Base-by-base conservation (phyloP, 2,113 vertebrate genomes). In the Urocitellus parryii region DNA sequence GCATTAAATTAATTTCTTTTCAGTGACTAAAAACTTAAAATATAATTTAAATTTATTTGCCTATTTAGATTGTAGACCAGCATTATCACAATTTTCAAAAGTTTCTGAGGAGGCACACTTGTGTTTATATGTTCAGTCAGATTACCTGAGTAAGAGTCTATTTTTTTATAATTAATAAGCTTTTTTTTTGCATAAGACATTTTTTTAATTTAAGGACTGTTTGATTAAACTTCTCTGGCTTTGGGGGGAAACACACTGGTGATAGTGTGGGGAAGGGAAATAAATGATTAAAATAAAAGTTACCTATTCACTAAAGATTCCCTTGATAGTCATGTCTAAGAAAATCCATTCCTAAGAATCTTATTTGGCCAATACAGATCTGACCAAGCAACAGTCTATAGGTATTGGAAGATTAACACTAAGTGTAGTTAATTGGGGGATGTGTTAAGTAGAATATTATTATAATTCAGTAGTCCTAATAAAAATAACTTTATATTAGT, bases 31-130 rank as follows among this genome's bases (percentile, higher is more conserved):
- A 96, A 89, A 76, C 37, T 1, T 74, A 53, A 74, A 89, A 88
- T 91, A 82, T 9, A 37, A 85, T 96, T 94, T 79, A 94, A 63
- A 85, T 87, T 88, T 88, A 93, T 37, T 85, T 96, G 61, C 34
- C 39, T 77, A 78, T 76, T 87, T 90, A 94, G 87, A 86, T 77
- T 95, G 48, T 61, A 32, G 56, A 61, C 32, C 29, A 45, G n/a
- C 42, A 95, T 58, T 83, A 79, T 25, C 13, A 48, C 95, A 2
- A 68, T 29, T 79, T 10, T 37, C 70, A 22, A 9, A 96, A 91
- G 70, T 53, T 34, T 88, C 27, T 34, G 20, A 74, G 48, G 9
- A 82, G 29, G 58, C 37, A 81, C 11, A 10, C 27, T 29, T 72
- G 58, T 18, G 81, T n/a, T 88, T 90, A 2, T 48, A 48, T 53